A percentile compares a stretch with the other conserved stretches of the same genome.
Evolutionary conservation across 2,113 vertebrate species (phyloP).

Genomic region (Chaetops frenatus): DNA sequence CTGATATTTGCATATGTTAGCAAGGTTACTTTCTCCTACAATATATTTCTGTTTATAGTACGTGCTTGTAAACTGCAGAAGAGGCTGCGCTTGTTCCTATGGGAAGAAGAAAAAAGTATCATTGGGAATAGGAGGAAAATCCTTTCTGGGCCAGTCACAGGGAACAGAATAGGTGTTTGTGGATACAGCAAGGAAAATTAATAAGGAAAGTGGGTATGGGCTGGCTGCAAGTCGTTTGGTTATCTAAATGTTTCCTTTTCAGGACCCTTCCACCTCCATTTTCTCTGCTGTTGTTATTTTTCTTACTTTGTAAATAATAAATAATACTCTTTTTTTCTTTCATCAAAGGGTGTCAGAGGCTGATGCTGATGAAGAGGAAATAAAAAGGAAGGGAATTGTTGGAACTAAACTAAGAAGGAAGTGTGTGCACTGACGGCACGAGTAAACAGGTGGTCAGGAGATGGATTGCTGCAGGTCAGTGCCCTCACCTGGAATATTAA

Average conservation of each 20-base stretch:
- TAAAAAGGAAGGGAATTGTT: background rate
- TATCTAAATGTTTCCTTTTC: background rate
- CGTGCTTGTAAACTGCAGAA: background rate
- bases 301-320: background rate
- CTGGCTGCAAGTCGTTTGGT: background rate
- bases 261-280: background rate
- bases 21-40: background rate
- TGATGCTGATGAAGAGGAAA: background rate
- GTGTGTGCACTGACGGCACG: background rate
- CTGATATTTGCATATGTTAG: background rate
- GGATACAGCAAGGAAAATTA: background rate
- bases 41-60: background rate
- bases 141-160: background rate
- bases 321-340: background rate
- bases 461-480: background rate
- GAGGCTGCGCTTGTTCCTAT: background rate
- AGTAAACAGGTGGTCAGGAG: background rate
- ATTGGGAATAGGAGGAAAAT: background rate
- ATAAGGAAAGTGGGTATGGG: background rate
- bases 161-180: background rate
- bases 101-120: background rate
- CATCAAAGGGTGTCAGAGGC: background rate
- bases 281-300: background rate
- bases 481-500: background rate
- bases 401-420: background rate